phyloP scores from a whole-genome alignment of 2,113 vertebrate species.

The Anguilla japonica region DNA sequence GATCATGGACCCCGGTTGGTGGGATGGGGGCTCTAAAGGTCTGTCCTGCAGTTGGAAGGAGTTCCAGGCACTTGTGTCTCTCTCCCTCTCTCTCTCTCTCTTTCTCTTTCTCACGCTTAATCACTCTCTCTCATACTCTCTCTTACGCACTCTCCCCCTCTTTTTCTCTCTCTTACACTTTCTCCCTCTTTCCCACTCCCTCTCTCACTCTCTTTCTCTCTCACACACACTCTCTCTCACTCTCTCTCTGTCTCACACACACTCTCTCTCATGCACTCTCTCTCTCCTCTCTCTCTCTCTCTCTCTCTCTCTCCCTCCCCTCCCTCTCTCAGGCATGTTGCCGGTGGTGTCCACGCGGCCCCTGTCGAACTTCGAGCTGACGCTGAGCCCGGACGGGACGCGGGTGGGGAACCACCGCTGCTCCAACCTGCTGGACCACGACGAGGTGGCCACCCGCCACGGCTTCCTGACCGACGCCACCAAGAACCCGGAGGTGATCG shows the following conservation, averaged over 20 bases:
- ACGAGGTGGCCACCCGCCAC: conserved; percentile 72
- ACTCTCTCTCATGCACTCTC: not conserved
- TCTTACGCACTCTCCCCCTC: not conserved
- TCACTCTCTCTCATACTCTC: not conserved
- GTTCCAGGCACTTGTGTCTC: too few relatives aligned
- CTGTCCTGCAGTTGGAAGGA: too few relatives aligned
- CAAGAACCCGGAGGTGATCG: conserved; percentile 68
- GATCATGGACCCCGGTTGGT: too few relatives aligned
- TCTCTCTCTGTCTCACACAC: not conserved
- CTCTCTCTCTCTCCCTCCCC: not conserved
- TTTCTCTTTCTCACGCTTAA: too few relatives aligned
- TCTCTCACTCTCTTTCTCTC: conserved; percentile 6
- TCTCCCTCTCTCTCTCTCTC: too few relatives aligned
- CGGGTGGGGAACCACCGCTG: conserved; percentile 77
- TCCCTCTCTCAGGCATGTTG: conserved; percentile 63
- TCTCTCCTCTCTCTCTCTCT: not conserved
- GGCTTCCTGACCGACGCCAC: conserved; percentile 73
- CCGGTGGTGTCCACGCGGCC: conserved; percentile 78
- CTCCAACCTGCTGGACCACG: conserved; percentile 76
- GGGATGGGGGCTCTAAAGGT: too few relatives aligned
- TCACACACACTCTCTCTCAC: not conserved
- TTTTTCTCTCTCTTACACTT: not conserved
- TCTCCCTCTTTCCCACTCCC: not conserved
- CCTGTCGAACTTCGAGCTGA: conserved; percentile 79
- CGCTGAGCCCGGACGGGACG: conserved; percentile 76